Conservation (phyloP, 2,113 vertebrate genomes). For the Falcunculus frontatus region DNA sequence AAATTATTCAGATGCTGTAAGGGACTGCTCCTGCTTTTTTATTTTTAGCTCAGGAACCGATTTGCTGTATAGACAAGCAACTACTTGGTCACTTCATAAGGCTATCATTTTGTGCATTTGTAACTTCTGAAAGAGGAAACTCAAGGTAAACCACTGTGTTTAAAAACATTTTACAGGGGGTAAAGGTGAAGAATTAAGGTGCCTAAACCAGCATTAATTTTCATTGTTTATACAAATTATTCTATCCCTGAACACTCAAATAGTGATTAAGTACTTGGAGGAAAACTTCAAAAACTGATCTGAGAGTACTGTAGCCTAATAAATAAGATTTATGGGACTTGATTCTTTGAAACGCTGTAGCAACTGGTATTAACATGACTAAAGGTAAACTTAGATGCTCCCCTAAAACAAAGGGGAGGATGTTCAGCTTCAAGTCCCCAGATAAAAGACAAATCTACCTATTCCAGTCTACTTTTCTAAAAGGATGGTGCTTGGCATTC, state of each 20-base stretch:
- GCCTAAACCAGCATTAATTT: background rate
- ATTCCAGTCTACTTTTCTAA: background rate
- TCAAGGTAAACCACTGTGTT: background rate
- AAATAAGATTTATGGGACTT: background rate
- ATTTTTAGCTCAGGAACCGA: background rate
- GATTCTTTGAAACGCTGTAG: background rate
- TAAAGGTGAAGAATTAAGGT: background rate
- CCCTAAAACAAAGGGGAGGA: background rate
- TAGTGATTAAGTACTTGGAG: background rate
- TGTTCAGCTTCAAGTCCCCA: background rate
- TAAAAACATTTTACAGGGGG: background rate
- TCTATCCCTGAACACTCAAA: background rate
- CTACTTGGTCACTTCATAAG: background rate
- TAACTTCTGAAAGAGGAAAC: background rate
- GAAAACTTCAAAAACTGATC: background rate
- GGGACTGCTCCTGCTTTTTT: background rate
- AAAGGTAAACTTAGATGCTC: background rate
- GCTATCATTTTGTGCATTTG: background rate
- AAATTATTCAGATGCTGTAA: background rate
- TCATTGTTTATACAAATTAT: background rate
- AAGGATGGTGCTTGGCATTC: background rate
- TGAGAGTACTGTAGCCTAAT: background rate
- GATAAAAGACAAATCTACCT: background rate
- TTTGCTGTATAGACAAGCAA: background rate
- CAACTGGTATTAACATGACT: background rate